phyloP scores from a whole-genome alignment of 2,888 invertebrate species.

The Embidobia sp. region DNA sequence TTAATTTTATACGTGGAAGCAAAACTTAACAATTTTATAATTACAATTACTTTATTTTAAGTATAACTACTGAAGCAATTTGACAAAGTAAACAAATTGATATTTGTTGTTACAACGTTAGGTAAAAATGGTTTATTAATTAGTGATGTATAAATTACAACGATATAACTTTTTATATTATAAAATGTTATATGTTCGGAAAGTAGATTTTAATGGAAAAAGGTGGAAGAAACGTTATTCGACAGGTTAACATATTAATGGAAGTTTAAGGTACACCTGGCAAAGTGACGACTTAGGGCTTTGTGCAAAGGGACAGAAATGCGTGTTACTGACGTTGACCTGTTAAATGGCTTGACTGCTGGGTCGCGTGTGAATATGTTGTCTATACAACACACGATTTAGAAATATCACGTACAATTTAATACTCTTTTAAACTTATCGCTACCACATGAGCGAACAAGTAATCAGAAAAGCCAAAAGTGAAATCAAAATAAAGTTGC shows the following conservation, averaged over 20 bases:
- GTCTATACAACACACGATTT: conserved; percentile 10
- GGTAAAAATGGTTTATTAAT: too few relatives aligned
- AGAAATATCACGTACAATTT: conserved; percentile 26
- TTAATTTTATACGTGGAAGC: too few relatives aligned
- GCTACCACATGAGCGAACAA: background rate
- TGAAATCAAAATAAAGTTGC: too few relatives aligned
- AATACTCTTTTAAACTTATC: conserved; percentile 14
- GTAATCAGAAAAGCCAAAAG: conserved; percentile 11
- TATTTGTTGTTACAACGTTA: too few relatives aligned
- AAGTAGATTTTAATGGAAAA: too few relatives aligned
- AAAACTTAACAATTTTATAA: too few relatives aligned
- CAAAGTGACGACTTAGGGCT: conserved; percentile 53
- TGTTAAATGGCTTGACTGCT: conserved; percentile 69
- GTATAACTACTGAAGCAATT: too few relatives aligned
- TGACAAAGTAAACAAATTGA: too few relatives aligned
- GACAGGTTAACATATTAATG: conserved; percentile 17
- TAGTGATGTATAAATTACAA: too few relatives aligned
- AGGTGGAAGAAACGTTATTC: background rate
- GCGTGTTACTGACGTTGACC: conserved; percentile 76
- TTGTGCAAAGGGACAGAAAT: conserved; percentile 62
- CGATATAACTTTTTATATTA: too few relatives aligned
- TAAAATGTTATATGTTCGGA: too few relatives aligned
- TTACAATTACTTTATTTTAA: too few relatives aligned
- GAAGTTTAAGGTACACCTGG: conserved; percentile 44
- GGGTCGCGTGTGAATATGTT: conserved; percentile 28